phyloP scores from a whole-genome alignment of 2,113 vertebrate genomes.

The Elephantulus edwardii region DNA sequence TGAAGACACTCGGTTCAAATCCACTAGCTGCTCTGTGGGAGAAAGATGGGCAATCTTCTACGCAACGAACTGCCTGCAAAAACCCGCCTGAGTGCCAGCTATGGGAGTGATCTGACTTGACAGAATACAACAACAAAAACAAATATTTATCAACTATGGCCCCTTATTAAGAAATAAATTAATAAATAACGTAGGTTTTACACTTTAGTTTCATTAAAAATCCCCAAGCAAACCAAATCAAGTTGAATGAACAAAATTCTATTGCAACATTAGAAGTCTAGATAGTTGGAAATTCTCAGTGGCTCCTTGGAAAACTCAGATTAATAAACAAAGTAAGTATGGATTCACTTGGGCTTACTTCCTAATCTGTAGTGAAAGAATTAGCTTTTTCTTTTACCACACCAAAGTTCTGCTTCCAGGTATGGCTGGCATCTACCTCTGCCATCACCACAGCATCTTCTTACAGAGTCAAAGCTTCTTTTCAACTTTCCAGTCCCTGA shows the following conservation, averaged over 20 bases:
- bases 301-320: background rate
- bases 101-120: no score
- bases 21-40: no score
- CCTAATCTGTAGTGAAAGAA: background rate
- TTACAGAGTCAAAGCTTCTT: background rate
- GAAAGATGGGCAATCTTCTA: no score
- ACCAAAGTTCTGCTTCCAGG: background rate
- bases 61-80: no score
- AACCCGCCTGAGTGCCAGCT: no score
- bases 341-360: background rate
- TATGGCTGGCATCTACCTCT: background rate
- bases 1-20: no score
- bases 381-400: background rate
- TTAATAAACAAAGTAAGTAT: background rate
- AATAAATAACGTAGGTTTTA: background rate
- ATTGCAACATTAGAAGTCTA: slow-evolving; percentile 10
- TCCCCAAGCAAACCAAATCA: no score
- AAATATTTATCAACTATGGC: background rate
- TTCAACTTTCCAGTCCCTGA: no score
- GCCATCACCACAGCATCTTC: background rate
- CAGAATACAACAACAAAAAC: no score
- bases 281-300: background rate
- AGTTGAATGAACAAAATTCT: slow-evolving; percentile 16
- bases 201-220: slow-evolving; percentile 1
- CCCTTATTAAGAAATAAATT: background rate